phyloP scores from a whole-genome alignment of 1,140 invertebrate genomes.

The Calephelis virginiensis region DNA sequence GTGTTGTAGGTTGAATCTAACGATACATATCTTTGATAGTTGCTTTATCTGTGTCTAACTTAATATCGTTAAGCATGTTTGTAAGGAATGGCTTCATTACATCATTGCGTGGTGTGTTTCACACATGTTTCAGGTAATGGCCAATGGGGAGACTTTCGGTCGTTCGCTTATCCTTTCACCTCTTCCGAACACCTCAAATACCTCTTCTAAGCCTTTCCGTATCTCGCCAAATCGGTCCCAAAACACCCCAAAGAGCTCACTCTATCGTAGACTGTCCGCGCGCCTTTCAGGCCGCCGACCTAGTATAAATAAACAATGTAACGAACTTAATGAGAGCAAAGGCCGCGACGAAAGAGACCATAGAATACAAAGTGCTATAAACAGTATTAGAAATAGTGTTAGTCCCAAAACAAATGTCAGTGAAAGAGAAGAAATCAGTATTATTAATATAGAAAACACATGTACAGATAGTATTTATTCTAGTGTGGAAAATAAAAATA shows the following conservation, averaged over 20 bases:
- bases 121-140: slow-evolving; percentile 80
- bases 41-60: slow-evolving; percentile 60
- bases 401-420: slow-evolving; percentile 43
- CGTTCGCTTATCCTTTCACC: slow-evolving; percentile 76
- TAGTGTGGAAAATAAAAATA: slow-evolving; percentile 39
- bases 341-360: slow-evolving; percentile 51
- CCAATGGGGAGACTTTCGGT: slow-evolving; percentile 79
- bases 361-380: slow-evolving; percentile 52
- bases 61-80: slow-evolving; percentile 66
- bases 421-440: slow-evolving; percentile 51
- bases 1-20: neutral
- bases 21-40: slow-evolving; percentile 29
- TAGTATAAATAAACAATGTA: slow-evolving; percentile 47
- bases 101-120: slow-evolving; percentile 78
- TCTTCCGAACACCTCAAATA: slow-evolving; percentile 56
- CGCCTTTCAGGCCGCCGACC: slow-evolving; percentile 61
- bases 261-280: slow-evolving; percentile 69
- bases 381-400: slow-evolving; percentile 52
- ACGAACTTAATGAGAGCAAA: slow-evolving; percentile 32
- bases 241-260: slow-evolving; percentile 68
- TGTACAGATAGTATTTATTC: slow-evolving; percentile 50
- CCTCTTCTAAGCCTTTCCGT: slow-evolving; percentile 51
- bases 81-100: slow-evolving; percentile 78
- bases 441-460: slow-evolving; percentile 60
- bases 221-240: slow-evolving; percentile 64